Conservation (phyloP, 30 jellyfish, hydroid and myxozoan genomes). For the Mastigias papua region DNA sequence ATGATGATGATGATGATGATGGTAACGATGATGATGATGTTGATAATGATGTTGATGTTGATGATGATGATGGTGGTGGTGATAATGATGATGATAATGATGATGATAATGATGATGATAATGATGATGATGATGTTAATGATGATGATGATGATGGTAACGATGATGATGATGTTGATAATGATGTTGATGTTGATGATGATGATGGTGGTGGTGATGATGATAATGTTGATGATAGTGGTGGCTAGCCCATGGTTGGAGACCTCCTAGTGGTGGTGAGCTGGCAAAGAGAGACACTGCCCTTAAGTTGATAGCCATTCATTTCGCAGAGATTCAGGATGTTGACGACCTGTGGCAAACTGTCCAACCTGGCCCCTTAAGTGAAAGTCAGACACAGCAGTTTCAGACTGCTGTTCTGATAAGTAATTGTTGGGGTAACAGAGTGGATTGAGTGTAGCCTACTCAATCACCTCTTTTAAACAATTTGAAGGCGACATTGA, state of each 20-base stretch:
- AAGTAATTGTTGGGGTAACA: too few species aligned
- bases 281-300: too few species aligned
- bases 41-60: constrained; percentile 1
- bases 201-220: neutral
- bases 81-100: neutral
- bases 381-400: too few species aligned
- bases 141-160: neutral
- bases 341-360: too few species aligned
- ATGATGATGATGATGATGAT: neutral
- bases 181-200: constrained; percentile 2
- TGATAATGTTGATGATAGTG: neutral
- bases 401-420: too few species aligned
- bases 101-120: neutral
- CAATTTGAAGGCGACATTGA: too few species aligned
- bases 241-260: neutral
- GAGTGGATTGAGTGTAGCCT: too few species aligned
- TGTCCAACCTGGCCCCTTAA: too few species aligned
- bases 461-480: too few species aligned
- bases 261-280: neutral
- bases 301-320: too few species aligned
- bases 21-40: constrained; percentile 5
- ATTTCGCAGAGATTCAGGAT: too few species aligned
- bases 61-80: neutral
- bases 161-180: constrained; percentile 4
- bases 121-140: neutral